Evolutionary conservation across 1,140 invertebrate species (phyloP).

Genomic region (Scaptomyza montana): DNA sequence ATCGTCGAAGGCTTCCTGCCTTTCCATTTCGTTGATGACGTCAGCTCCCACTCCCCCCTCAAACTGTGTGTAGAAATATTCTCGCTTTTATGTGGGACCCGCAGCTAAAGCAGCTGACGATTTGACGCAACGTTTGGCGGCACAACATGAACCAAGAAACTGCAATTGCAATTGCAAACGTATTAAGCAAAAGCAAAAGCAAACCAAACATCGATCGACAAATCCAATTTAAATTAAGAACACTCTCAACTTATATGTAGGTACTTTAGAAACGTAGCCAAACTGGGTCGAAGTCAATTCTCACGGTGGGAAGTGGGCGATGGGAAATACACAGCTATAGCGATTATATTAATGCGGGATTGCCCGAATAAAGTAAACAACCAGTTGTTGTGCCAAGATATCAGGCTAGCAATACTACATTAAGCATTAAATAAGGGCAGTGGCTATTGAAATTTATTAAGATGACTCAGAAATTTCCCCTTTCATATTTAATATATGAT

Average conservation of each 20-base stretch:
- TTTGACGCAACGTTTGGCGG: not conserved
- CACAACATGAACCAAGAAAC: slow-evolving; percentile 26
- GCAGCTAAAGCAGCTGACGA: slow-evolving; percentile 25
- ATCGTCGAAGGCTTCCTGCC: slow-evolving; percentile 30
- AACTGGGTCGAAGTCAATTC: slow-evolving; percentile 34
- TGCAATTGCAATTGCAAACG: slow-evolving; percentile 39
- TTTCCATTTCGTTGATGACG: slow-evolving; percentile 31
- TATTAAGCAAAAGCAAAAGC: no score
- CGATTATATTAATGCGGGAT: slow-evolving; percentile 46
- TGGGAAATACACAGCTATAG: no score
- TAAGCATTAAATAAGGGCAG: slow-evolving; percentile 9
- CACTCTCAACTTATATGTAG: slow-evolving; percentile 31
- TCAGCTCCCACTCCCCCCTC: slow-evolving; percentile 8
- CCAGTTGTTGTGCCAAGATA: not conserved
- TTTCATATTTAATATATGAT: not conserved
- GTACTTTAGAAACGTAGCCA: slow-evolving; percentile 30
- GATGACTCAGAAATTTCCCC: slow-evolving; percentile 2
- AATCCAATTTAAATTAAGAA: slow-evolving; percentile 79
- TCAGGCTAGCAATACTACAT: not conserved
- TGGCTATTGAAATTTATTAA: not conserved
- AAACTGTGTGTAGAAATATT: not conserved
- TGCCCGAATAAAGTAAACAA: slow-evolving; percentile 12
- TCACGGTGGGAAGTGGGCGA: slow-evolving; percentile 55
- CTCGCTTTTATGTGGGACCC: slow-evolving; percentile 43
- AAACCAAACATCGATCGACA: slow-evolving; percentile 56